A percentile compares a stretch with the other conserved stretches of the same genome.
phyloP scores from a whole-genome alignment of 2,888 invertebrate species.

The Teinopalpus imperialis region DNA sequence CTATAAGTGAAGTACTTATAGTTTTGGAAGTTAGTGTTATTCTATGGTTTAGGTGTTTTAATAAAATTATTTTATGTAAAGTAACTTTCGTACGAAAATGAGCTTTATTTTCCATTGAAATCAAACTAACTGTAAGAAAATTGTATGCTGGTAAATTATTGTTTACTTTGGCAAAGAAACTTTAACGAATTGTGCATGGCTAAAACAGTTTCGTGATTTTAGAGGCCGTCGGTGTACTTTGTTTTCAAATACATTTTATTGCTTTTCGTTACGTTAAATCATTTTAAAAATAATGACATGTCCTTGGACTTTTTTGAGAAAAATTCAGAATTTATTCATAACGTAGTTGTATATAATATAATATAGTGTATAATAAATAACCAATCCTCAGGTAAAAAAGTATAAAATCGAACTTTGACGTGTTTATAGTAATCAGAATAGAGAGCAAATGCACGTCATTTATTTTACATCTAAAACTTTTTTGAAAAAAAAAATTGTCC shows the following conservation, averaged over 20 bases:
- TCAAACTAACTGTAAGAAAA: slow-evolving; percentile 8
- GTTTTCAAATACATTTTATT: slow-evolving; percentile 10
- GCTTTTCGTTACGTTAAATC: slow-evolving; percentile 3
- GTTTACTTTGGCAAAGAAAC: slow-evolving; percentile 13
- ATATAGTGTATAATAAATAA: too few relatives aligned
- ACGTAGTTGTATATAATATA: too few relatives aligned
- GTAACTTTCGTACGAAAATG: slow-evolving; percentile 1
- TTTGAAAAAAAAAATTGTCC: too few relatives aligned
- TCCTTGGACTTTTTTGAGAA: too few relatives aligned
- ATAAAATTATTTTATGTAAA: neutral
- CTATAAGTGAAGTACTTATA: too few relatives aligned
- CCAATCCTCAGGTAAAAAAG: too few relatives aligned
- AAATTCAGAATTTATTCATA: too few relatives aligned
- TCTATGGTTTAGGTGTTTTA: neutral
- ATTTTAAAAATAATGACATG: neutral
- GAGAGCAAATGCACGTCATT: too few relatives aligned
- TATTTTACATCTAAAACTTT: too few relatives aligned
- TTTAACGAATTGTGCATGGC: slow-evolving; percentile 3
- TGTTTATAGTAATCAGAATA: too few relatives aligned
- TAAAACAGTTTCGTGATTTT: slow-evolving; percentile 11
- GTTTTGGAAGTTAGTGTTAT: too few relatives aligned
- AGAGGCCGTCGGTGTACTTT: slow-evolving; percentile 3
- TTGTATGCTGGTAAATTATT: slow-evolving; percentile 9
- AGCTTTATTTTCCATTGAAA: neutral
- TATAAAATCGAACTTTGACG: too few relatives aligned